A percentile compares a stretch with the other conserved stretches of the same genome.
phyloP scores from a whole-genome alignment of 2,113 vertebrate genomes.

The Electrona antarctica region DNA sequence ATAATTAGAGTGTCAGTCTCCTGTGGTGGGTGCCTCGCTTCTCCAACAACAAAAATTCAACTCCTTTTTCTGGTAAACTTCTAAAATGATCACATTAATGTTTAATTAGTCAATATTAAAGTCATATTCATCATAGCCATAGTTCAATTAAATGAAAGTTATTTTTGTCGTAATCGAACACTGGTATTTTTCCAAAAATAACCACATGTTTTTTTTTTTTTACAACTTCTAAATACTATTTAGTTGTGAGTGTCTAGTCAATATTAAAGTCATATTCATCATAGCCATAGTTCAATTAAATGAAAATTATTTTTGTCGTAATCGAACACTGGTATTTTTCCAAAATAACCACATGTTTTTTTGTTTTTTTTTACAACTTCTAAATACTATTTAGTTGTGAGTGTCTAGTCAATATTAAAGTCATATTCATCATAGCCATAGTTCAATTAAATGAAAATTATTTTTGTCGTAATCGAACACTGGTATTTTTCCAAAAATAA shows the following conservation, averaged over 20 bases:
- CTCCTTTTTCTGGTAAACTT: constrained; percentile 1
- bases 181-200: too few relatives aligned
- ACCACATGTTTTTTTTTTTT: too few relatives aligned
- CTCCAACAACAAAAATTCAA: not conserved
- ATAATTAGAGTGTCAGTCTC: constrained; percentile 14
- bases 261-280: not conserved
- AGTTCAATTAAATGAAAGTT: not conserved
- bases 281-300: too few relatives aligned
- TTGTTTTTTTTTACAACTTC: too few relatives aligned
- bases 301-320: not conserved
- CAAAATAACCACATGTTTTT: too few relatives aligned
- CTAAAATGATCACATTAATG: not conserved
- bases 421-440: not conserved
- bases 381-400: too few relatives aligned
- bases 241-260: not conserved
- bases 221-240: too few relatives aligned
- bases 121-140: not conserved
- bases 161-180: not conserved
- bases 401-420: not conserved
- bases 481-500: too few relatives aligned
- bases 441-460: not conserved
- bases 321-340: too few relatives aligned
- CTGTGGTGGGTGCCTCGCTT: not conserved
- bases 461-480: not conserved
- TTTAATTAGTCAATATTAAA: not conserved